Conservation (phyloP, 2,888 invertebrate species). For the Galerucella pusilla region DNA sequence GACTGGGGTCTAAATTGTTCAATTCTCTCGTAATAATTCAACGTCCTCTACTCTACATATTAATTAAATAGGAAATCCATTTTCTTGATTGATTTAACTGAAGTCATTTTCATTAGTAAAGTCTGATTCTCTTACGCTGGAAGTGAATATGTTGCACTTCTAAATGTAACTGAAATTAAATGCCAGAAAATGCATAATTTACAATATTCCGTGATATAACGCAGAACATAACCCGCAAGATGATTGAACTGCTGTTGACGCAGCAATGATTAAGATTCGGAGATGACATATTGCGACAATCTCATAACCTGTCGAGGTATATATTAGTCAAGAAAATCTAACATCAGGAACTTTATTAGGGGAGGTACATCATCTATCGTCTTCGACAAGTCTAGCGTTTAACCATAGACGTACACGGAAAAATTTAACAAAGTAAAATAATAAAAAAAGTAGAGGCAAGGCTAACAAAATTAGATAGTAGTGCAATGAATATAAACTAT, state of each 20-base stretch:
- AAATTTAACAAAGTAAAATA: background rate
- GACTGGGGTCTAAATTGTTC: no score
- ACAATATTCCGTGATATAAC: constrained; percentile 22
- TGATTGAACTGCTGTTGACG: constrained; percentile 43
- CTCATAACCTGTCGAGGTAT: constrained; percentile 55
- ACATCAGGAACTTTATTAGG: constrained; percentile 34
- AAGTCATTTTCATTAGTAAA: constrained; percentile 1
- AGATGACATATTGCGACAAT: constrained; percentile 59
- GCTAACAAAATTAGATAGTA: no score
- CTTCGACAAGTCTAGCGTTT: constrained; percentile 26
- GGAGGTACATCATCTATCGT: constrained; percentile 27
- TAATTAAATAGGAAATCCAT: background rate
- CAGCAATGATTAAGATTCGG: constrained; percentile 56
- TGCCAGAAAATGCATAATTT: constrained; percentile 30
- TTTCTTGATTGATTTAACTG: background rate
- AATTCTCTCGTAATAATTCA: no score
- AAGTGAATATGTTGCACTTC: background rate
- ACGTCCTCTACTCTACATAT: no score
- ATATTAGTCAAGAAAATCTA: constrained; percentile 44
- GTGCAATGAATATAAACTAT: no score
- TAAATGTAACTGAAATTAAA: constrained; percentile 19
- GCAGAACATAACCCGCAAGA: constrained; percentile 26
- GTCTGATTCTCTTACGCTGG: background rate
- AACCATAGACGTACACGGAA: constrained; percentile 12
- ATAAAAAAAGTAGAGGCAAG: background rate